These are phyloP conservation scores for Lampris incognitus DNA, from an alignment of 2,113 vertebrate species.

Conservation along the genomic window DNA sequence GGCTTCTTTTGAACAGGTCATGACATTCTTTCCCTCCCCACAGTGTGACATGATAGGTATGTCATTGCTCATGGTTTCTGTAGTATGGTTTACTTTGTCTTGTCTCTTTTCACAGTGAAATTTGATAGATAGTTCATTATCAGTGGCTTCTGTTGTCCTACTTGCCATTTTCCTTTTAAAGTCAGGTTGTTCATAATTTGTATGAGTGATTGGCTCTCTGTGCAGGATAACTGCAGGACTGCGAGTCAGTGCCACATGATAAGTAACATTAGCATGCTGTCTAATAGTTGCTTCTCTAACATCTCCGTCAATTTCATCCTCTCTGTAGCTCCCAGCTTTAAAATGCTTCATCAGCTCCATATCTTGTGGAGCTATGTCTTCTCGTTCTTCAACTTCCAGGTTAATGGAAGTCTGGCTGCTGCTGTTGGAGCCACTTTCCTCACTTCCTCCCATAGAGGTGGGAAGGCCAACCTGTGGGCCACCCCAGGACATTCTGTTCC, in stretches of 20 bases:
- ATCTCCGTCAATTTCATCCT: not conserved
- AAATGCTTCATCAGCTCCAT: slow-evolving; percentile 14
- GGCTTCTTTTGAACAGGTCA: not conserved
- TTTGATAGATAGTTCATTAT: slow-evolving; percentile 4
- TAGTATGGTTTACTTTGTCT: not conserved
- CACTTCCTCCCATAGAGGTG: slow-evolving; percentile 61
- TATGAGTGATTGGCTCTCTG: not conserved
- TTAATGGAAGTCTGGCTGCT: slow-evolving; percentile 70
- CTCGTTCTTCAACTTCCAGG: slow-evolving; percentile 60
- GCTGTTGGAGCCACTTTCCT: slow-evolving; percentile 73
- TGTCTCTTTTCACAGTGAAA: slow-evolving; percentile 12
- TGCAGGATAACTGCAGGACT: slow-evolving; percentile 5
- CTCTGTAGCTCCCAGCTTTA: not conserved
- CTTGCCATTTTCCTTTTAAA: slow-evolving; percentile 3
- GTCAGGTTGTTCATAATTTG: not conserved
- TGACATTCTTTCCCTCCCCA: not conserved
- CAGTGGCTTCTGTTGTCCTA: slow-evolving; percentile 2
- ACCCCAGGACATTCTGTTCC: slow-evolving; percentile 39
- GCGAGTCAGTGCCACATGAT: slow-evolving; percentile 12
- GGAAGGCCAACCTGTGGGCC: slow-evolving; percentile 18
- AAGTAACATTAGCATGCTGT: slow-evolving; percentile 26
- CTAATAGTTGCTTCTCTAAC: not conserved
- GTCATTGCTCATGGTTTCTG: slow-evolving; percentile 17
- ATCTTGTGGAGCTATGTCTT: slow-evolving; percentile 16
- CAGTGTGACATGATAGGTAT: slow-evolving; percentile 7